These are phyloP conservation scores for Squalus acanthias DNA, from an alignment of 2,797 vertebrate genomes.

Conservation along the genomic window DNA sequence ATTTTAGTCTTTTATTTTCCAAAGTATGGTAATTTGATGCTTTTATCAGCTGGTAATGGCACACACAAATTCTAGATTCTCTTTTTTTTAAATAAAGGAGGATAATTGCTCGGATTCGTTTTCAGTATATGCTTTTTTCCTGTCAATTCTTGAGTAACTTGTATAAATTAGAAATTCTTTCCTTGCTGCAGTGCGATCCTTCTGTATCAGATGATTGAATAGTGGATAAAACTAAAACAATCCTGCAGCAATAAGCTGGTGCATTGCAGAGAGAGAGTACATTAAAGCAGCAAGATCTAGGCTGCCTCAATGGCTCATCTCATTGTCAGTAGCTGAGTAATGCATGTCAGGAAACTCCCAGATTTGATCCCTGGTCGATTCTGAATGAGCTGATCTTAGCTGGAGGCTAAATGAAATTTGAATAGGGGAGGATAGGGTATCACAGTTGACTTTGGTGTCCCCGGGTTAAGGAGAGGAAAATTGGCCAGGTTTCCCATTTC, in stretches of 20 bases:
- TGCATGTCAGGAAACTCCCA: neutral
- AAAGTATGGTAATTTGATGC: neutral
- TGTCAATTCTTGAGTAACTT: neutral
- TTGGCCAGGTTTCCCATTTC: neutral
- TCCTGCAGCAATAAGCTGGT: constrained; percentile 9
- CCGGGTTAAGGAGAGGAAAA: neutral
- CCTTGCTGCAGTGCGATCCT: constrained; percentile 2
- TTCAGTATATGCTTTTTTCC: neutral
- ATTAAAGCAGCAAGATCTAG: neutral
- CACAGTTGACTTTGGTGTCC: neutral
- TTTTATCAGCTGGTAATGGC: neutral
- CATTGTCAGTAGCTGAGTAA: neutral
- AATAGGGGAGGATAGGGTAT: neutral
- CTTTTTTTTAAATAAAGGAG: neutral
- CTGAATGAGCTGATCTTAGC: neutral
- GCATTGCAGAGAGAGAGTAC: constrained; percentile 1
- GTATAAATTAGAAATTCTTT: neutral
- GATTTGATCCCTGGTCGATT: neutral
- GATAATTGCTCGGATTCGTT: neutral
- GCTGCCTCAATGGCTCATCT: neutral
- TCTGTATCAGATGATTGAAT: neutral
- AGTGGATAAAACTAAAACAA: neutral
- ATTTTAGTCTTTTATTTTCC: neutral
- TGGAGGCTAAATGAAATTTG: neutral
- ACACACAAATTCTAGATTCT: neutral